Base-by-base conservation (phyloP, 2,113 vertebrate genomes). In the Microcebus lehilahytsara region DNA sequence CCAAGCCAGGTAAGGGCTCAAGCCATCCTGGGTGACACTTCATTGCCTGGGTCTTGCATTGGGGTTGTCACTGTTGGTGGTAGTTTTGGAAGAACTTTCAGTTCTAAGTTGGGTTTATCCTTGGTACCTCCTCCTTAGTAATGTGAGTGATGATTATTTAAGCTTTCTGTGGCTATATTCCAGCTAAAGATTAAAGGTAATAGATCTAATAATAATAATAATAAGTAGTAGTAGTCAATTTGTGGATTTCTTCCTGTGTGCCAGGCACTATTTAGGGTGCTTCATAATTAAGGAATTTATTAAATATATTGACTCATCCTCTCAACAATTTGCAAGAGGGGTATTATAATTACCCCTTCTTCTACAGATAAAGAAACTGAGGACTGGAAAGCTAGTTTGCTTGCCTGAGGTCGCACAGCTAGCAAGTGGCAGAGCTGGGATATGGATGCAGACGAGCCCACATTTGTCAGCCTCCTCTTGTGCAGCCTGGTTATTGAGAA, bases 1-100 rank as follows among this genome's bases (percentile, higher is more conserved):
- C 95, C 99, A 99, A 98, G 99, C 99, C 81, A 99, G 99, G 99
- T 99, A 99, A 27, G 96, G 94, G 72, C 5, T 7, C 0, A 0
- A 4, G 14, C 60, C 71, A 10, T 34, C 8, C 7, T 11, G 9
- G 25, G 75, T 16, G 51, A 40, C 6, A 0, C 64, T 22, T 32
- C 20, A 27, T 40, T 69, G 71, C 53, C 67, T 62, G 79, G 64
- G 17, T 37, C 78, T 77, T 81, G 10, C 17, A 5, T 2, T 17
- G 78, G 74, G 17, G 20, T 40, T 60, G 6, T 88, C 1, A 20
- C 64, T 80, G n/a, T 20, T 12, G 27, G 87, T 14, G 9, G 20
- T 71, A 27, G n/a, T 79, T 97, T 95, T 34, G 77, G 72, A 66
- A 42, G 25, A 83, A 40, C 30, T 95, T 89, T 32, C 11, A 19